Conservation (phyloP, 1,140 invertebrate genomes). For the Megalonaias nervosa region DNA sequence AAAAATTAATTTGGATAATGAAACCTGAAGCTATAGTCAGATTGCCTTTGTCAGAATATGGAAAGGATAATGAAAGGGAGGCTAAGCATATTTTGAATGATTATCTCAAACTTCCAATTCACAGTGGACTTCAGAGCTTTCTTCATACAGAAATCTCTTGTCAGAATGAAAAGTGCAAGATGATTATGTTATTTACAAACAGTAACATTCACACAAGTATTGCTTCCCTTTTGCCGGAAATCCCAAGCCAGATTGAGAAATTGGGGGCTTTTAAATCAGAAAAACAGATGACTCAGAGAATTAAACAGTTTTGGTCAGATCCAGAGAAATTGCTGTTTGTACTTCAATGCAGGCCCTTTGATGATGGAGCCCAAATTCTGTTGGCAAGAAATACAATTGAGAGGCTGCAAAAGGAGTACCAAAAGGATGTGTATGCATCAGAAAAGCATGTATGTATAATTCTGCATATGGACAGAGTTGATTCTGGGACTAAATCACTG, state of each 20-base stretch:
- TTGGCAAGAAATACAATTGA: slow-evolving; percentile 46
- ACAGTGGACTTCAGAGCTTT: slow-evolving; percentile 36
- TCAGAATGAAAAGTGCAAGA: background rate
- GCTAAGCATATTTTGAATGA: slow-evolving; percentile 14
- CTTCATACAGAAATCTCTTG: background rate
- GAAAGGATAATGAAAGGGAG: background rate
- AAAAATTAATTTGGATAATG: slow-evolving; percentile 30
- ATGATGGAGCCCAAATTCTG: slow-evolving; percentile 41
- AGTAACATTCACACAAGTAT: slow-evolving; percentile 34
- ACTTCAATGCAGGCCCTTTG: slow-evolving; percentile 34
- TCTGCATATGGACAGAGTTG: slow-evolving; percentile 37
- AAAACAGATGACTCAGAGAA: slow-evolving; percentile 36
- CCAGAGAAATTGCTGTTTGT: slow-evolving; percentile 23
- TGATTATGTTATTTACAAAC: slow-evolving; percentile 38
- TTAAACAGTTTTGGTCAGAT: slow-evolving; percentile 41
- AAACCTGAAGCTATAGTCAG: slow-evolving; percentile 45
- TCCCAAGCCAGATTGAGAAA: slow-evolving; percentile 27
- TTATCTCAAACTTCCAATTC: slow-evolving; percentile 43
- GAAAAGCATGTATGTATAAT: slow-evolving; percentile 42
- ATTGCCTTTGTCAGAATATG: slow-evolving; percentile 4
- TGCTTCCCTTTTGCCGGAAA: background rate
- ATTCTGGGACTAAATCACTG: background rate
- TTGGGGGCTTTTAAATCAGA: slow-evolving; percentile 51
- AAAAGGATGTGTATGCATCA: background rate
- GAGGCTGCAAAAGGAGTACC: slow-evolving; percentile 19